Percentiles rank a stretch among this genome's conserved stretches.
Conservation (phyloP, 2,113 vertebrate species). For the Mobula birostris region DNA sequence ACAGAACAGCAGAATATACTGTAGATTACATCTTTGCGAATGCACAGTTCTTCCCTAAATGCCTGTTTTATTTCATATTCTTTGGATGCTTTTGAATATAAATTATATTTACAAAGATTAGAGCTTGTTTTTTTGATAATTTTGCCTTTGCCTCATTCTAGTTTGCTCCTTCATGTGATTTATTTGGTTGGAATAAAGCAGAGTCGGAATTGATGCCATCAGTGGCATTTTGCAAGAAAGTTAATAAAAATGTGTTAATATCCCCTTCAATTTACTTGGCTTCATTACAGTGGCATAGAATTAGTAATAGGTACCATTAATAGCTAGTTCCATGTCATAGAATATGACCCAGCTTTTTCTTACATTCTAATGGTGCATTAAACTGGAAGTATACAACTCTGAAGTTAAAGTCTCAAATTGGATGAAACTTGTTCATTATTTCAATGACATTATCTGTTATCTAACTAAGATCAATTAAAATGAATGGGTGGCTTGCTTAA, state of each 20-base stretch:
- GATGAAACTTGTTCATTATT: neutral
- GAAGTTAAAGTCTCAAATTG: neutral
- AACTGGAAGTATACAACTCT: neutral
- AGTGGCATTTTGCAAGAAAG: neutral
- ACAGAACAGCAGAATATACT: neutral
- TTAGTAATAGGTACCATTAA: too few relatives aligned
- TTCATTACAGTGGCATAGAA: too few relatives aligned
- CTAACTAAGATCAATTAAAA: neutral
- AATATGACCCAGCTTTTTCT: neutral
- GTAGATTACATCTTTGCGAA: neutral
- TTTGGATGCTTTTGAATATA: neutral
- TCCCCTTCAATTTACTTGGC: neutral
- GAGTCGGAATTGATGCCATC: neutral
- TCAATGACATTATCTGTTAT: neutral
- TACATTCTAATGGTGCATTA: neutral
- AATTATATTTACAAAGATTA: neutral
- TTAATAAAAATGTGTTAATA: neutral
- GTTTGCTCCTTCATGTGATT: neutral
- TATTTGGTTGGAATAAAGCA: neutral
- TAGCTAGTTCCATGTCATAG: neutral
- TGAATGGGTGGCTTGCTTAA: neutral
- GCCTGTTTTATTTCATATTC: neutral
- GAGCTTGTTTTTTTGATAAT: neutral
- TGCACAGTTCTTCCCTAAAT: neutral
- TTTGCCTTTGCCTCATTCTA: neutral